Percentiles rank a stretch among this genome's conserved stretches.
These are phyloP conservation scores for Berghia stephanieae DNA, from an alignment of 1,140 invertebrate genomes.

Conservation along the genomic window DNA sequence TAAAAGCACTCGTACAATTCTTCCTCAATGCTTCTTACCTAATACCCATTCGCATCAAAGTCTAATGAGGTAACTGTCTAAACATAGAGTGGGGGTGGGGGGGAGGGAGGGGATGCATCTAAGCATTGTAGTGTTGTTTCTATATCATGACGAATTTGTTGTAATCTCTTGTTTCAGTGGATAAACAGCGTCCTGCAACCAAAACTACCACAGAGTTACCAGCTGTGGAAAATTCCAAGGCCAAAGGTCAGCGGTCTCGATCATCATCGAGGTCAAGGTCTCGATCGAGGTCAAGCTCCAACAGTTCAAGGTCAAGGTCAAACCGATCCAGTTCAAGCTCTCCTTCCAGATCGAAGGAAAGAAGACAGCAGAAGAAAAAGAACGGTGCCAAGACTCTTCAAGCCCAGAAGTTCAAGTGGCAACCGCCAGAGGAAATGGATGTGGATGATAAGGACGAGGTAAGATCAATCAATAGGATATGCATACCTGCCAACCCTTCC, in stretches of 20 bases:
- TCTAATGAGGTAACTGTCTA: too few species aligned
- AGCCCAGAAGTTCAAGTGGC: slow-evolving; percentile 52
- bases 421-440: slow-evolving; percentile 52
- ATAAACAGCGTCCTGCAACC: slow-evolving; percentile 39
- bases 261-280: slow-evolving; percentile 38
- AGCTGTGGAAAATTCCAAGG: slow-evolving; percentile 5
- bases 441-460: slow-evolving; percentile 41
- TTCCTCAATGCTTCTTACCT: too few species aligned
- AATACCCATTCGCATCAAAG: too few species aligned
- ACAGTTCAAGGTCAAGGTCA: slow-evolving; percentile 35
- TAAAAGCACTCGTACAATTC: too few species aligned
- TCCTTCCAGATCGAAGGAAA: slow-evolving; percentile 20
- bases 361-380: too few species aligned
- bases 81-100: too few species aligned
- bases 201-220: slow-evolving; percentile 16
- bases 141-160: slow-evolving; percentile 37
- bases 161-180: slow-evolving; percentile 43
- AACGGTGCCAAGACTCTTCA: too few species aligned
- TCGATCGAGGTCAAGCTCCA: slow-evolving; percentile 19
- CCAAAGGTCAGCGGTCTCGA: slow-evolving; percentile 26
- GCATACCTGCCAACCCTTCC: too few species aligned
- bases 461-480: too few species aligned
- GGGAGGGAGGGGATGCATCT: too few species aligned
- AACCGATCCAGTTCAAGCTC: slow-evolving; percentile 36
- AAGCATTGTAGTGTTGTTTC: background rate